These are phyloP conservation scores for Taeniopygia guttata DNA, from an alignment of 2,797 vertebrate genomes.

Conservation along the genomic window DNA sequence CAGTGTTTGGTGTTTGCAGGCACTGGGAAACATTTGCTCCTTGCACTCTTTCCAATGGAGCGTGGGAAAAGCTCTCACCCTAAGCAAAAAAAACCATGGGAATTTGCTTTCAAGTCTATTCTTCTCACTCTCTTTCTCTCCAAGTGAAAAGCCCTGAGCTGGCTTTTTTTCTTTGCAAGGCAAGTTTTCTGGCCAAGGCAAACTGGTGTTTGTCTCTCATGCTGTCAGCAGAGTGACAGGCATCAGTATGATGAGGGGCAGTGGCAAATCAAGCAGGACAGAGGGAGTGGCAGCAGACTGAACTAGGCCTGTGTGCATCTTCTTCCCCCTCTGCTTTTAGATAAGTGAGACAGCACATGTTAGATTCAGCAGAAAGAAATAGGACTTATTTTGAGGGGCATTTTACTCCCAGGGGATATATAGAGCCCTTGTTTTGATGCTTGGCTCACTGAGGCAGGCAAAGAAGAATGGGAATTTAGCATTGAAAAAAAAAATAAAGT, in stretches of 20 bases:
- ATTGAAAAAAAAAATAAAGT: background rate
- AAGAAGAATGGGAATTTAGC: background rate
- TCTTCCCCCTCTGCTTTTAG: background rate
- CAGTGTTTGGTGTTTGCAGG: background rate
- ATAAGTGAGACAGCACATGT: background rate
- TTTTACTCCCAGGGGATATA: background rate
- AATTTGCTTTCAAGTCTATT: conserved; percentile 67
- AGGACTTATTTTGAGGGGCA: background rate
- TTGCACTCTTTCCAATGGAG: conserved; percentile 40
- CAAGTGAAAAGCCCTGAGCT: conserved; percentile 54
- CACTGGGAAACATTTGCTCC: conserved; percentile 33
- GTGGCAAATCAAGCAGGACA: background rate
- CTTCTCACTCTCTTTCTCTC: conserved; percentile 49
- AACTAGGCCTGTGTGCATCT: background rate
- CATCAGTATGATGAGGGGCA: background rate
- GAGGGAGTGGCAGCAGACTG: background rate
- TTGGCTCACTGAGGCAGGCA: background rate
- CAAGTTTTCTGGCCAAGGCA: conserved; percentile 45
- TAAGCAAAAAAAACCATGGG: conserved; percentile 25
- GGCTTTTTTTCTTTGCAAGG: conserved; percentile 37
- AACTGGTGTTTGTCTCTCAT: conserved; percentile 2
- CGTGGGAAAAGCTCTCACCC: conserved; percentile 58
- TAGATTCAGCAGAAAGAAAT: background rate
- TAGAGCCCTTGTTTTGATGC: background rate
- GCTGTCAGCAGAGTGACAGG: conserved; percentile 40